These are phyloP conservation scores for Sylvia atricapilla DNA, from an alignment of 2,113 vertebrate species.

Conservation along the genomic window DNA sequence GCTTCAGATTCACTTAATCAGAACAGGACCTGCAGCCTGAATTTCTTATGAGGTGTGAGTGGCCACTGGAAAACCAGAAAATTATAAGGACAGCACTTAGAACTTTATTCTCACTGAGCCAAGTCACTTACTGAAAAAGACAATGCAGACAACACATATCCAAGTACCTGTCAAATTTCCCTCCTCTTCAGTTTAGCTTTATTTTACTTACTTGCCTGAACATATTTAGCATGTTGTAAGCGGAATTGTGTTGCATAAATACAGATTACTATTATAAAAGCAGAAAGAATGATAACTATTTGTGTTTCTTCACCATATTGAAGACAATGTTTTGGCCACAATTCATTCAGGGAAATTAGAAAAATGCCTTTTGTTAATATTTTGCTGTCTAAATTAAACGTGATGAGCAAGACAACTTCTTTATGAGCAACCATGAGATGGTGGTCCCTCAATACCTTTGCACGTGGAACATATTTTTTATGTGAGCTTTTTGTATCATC, in stretches of 20 bases:
- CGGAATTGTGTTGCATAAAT: background rate
- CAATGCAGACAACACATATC: background rate
- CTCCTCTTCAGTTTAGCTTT: background rate
- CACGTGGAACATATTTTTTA: background rate
- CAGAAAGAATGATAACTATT: background rate
- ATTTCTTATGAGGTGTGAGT: background rate
- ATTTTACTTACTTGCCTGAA: background rate
- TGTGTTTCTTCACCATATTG: background rate
- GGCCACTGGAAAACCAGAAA: background rate
- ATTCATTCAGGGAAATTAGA: background rate
- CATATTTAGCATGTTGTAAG: background rate
- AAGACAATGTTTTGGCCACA: background rate
- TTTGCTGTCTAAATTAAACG: background rate
- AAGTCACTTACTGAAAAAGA: background rate
- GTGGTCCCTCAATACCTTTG: background rate
- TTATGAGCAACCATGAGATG: background rate
- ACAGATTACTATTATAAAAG: background rate
- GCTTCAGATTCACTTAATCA: background rate
- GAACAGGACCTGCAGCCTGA: background rate
- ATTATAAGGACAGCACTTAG: background rate
- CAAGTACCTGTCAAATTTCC: background rate
- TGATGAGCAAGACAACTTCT: background rate
- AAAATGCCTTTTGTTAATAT: background rate
- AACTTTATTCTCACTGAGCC: background rate
- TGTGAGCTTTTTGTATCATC: background rate